Base-by-base conservation (phyloP, 2,888 invertebrate species). In the Chymomyza amoena region DNA sequence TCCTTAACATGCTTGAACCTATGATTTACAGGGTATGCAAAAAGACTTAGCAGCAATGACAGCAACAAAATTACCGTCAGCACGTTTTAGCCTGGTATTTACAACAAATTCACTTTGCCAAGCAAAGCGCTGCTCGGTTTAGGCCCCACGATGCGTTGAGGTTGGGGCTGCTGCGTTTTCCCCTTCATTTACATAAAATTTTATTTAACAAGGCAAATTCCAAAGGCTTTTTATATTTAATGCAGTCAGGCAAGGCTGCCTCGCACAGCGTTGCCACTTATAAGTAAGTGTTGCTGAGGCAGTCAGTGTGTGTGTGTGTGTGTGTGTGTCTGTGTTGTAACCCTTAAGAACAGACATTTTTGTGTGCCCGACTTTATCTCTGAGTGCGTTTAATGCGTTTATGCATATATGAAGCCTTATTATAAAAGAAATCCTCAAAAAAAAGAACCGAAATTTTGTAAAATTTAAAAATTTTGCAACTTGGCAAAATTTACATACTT, bases 401-500 rank as follows among this genome's bases (percentile, higher is more conserved):
- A 64, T 75, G 73, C 74, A 79, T 74, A 80, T 73, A 71, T 76
- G 76, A 75, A 81, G 80, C 76, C 78, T 80, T 76, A 80, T 85
- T 78, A 81, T 68, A 75, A 71, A 75, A 68, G 72, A 73, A 77
- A 78, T 73, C 74, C 72, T 9, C 15, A 73, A 54, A 54, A 16
- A 16, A 16, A n/a, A 18, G 16, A 20, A 1, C 9, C 2, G 20
- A 18, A 25, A 18, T 57, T 18, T 15, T 15, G 20, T 13, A 15
- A 10, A 20, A 57, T 45, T 45, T 45, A 45, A 45, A 45, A 45
- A 45, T 45, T 45, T 13, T 13, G 59, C 20, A 20, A 32, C 50
- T 13, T 25, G 51, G 62, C 45, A 69, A 77, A 75, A 84, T 85
- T 84, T 79, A 82, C 84, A 84, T 84, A 86, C 82, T 84, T 80